Conservation (phyloP, 2,797 vertebrate species). For the Pogonophryne albipinna region DNA sequence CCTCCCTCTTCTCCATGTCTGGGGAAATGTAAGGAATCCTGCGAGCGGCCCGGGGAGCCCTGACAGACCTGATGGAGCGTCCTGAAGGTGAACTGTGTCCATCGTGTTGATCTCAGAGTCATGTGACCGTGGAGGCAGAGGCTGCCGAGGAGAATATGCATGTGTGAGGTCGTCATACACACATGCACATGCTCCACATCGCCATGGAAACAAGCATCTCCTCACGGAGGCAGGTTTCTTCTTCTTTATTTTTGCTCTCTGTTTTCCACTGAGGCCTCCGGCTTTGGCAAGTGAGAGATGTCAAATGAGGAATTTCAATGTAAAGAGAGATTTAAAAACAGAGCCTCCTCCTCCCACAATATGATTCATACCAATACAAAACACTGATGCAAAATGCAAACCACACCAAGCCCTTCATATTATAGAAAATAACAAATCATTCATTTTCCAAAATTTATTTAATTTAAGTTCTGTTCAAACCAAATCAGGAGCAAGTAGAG, state of each 20-base stretch:
- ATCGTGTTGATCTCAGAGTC: background rate
- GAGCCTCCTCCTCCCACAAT: constrained; percentile 50
- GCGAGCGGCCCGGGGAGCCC: background rate
- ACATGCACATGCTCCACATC: constrained; percentile 60
- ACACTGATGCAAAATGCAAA: constrained; percentile 19
- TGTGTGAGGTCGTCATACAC: constrained; percentile 66
- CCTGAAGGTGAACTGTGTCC: too few species aligned
- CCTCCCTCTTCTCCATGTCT: background rate
- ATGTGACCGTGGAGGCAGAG: constrained; percentile 62
- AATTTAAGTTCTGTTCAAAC: too few species aligned
- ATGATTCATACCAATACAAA: constrained; percentile 55
- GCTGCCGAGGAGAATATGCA: constrained; percentile 40
- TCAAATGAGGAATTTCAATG: constrained; percentile 58
- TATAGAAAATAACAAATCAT: background rate
- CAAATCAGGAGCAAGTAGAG: too few species aligned
- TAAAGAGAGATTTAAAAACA: constrained; percentile 49
- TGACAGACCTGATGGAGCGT: too few species aligned
- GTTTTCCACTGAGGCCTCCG: constrained; percentile 36
- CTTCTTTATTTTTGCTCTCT: constrained; percentile 13
- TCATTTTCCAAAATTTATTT: background rate
- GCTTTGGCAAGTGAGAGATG: constrained; percentile 51
- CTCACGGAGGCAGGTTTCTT: constrained; percentile 41
- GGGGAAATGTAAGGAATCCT: background rate
- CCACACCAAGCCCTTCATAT: background rate
- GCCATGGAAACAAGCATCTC: constrained; percentile 78